A percentile compares a stretch with the other conserved stretches of the same genome.
These are phyloP conservation scores for Rallus limicola DNA, from an alignment of 2,113 vertebrate genomes.

Conservation along the genomic window DNA sequence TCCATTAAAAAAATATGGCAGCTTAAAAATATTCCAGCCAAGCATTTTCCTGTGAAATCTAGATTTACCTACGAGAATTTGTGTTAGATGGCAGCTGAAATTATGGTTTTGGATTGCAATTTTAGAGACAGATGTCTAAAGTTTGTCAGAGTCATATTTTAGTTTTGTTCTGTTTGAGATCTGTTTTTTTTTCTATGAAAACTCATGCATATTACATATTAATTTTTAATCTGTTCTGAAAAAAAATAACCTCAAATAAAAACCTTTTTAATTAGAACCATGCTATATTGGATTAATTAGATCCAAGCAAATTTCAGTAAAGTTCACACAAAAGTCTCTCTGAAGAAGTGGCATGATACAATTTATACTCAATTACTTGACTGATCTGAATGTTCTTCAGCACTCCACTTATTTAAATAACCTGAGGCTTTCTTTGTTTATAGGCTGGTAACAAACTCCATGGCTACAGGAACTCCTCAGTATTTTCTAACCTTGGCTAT, in stretches of 20 bases:
- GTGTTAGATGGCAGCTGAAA: neutral
- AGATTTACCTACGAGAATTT: neutral
- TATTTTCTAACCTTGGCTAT: neutral
- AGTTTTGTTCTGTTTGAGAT: neutral
- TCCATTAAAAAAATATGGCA: neutral
- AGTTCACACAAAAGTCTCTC: neutral
- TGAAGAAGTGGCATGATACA: fast-evolving
- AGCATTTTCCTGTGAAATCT: neutral
- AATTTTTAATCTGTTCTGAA: neutral
- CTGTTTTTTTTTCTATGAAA: neutral
- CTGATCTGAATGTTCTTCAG: neutral
- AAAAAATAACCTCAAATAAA: neutral
- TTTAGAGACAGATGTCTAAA: neutral
- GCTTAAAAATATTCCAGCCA: neutral
- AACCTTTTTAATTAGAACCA: neutral
- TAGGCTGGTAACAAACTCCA: neutral
- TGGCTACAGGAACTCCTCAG: neutral
- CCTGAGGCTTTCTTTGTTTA: neutral
- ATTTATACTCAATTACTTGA: neutral
- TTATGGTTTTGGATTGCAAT: neutral
- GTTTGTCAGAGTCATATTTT: neutral
- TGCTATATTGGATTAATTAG: too few species aligned
- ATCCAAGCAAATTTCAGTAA: neutral
- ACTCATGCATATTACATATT: neutral
- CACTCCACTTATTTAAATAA: neutral